Base-by-base conservation (phyloP, 2,797 vertebrate species). In the Discoglossus pictus region DNA sequence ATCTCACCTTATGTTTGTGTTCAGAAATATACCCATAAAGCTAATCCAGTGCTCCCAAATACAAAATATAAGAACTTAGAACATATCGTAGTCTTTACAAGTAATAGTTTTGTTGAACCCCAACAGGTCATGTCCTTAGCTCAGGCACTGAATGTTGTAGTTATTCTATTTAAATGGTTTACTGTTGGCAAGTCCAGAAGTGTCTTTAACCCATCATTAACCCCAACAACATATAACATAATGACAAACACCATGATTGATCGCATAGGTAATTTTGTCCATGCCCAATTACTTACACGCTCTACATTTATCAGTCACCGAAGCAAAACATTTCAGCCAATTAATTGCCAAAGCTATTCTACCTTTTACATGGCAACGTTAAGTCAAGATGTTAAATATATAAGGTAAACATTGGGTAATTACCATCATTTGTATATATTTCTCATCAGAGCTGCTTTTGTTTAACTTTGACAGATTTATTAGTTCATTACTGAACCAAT, bases 231-330 rank as follows among this genome's bases (percentile, higher is more conserved):
- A 11, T 6, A 7, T 6, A 6, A 11, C 6, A 6, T 36, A 78
- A 4, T 63, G 51, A n/a, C n/a, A n/a, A 79, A 72, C 75, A 38
- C 2, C 61, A 43, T 16, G 52, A 40, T 65, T 60, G 68, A 1
- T 60, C 4, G 2, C 23, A 2, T 6, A 63, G 8, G 2, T 3
- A 69, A 11, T 61, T 1, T 58, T 65, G 67, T 21, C 11, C 4
- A 48, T 15, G 0, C 1, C 1, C 20, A 68, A 6, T 36, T 65
- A 73, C 48, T 65, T 6, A 50, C 4, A 42, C 2, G 61, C 42
- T 11, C 55, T 7, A 23, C 1, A 42, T 10, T 12, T 59, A 53
- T 58, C 20, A 61, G 1, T 12, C 52, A 21, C 3, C 60, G 53
- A 68, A 74, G 62, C 0, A 1, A 34, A 3, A 42, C 50, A 61